Base-by-base conservation (phyloP, 2,797 vertebrate species). In the Cichlasoma orientale region DNA sequence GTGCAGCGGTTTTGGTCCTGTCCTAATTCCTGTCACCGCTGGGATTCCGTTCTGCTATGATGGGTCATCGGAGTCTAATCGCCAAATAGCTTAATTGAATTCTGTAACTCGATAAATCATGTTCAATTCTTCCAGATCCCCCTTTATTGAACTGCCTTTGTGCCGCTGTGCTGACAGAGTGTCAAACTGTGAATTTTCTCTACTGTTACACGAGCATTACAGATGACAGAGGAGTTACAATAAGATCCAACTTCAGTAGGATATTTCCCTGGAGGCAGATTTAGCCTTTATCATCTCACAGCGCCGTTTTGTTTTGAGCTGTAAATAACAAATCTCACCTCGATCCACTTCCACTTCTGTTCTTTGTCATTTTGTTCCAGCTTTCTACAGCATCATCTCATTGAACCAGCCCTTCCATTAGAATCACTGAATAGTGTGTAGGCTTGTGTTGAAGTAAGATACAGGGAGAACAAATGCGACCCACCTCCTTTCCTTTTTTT, bases 381-480 rank as follows among this genome's bases (percentile, higher is more conserved):
- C n/a, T 27, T 68, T 29, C 18, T 68, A 13, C 4, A 27, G 9
- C 21, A 63, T 56, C n/a, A 9, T 57, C 31, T 83, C 69, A 63
- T 19, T 53, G 52, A 61, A 29, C 54, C 41, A 69, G 66, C 56
- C 44, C 4, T 25, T 29, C 31, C 31, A 44, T 25, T 16, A 52
- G 56, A 72, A 14, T 70, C 44, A 8, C 63, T 68, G 44, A 79
- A 77, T 23, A 29, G 44, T 78, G 75, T 66, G 47, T 18, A 47
- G 63, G 44, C 44, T 31, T 68, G 63, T 50, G 44, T n/a, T 50
- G n/a, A 50, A 53, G 33, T 56, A 8, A 50, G 75, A 31, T 18
- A 1, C 69, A 12, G 33, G 19, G 61, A 83, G 76, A 83, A 80
- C 52, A 88, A 92, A 88, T 84, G 80, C 80, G 83, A 89, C 86